phyloP scores from a whole-genome alignment of 2,113 vertebrate species.

The Urocynchramus pylzowi region DNA sequence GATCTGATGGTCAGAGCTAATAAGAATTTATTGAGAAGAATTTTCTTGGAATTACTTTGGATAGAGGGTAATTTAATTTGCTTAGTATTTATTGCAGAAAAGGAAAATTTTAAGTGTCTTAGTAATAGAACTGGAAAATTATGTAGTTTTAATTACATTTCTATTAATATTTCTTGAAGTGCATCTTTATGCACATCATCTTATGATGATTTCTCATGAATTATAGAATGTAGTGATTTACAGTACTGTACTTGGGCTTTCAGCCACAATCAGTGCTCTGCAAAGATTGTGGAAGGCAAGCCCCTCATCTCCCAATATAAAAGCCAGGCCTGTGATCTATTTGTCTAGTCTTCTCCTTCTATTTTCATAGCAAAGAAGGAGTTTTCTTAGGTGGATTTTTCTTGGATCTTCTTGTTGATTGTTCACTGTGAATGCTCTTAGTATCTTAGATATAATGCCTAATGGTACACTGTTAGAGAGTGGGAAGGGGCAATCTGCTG shows the following conservation, averaged over 20 bases:
- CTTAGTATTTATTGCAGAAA: not conserved
- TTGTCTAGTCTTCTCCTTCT: not conserved
- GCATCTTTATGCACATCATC: not conserved
- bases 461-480: not conserved
- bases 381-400: not conserved
- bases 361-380: not conserved
- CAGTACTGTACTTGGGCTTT: not conserved
- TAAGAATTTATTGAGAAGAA: not conserved
- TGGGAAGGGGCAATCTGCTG: not conserved
- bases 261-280: not conserved
- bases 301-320: accelerated
- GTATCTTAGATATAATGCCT: not conserved
- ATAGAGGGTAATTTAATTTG: not conserved
- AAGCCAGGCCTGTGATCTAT: not conserved
- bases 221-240: not conserved
- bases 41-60: not conserved
- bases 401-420: not conserved
- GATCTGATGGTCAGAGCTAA: not conserved
- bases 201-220: not conserved
- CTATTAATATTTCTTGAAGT: not conserved
- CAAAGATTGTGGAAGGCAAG: not conserved
- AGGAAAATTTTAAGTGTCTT: not conserved
- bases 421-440: not conserved
- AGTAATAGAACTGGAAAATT: not conserved
- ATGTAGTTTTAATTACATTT: not conserved